These are phyloP conservation scores for Odontesthes bonariensis DNA, from an alignment of 2,113 vertebrate genomes.

Conservation along the genomic window DNA sequence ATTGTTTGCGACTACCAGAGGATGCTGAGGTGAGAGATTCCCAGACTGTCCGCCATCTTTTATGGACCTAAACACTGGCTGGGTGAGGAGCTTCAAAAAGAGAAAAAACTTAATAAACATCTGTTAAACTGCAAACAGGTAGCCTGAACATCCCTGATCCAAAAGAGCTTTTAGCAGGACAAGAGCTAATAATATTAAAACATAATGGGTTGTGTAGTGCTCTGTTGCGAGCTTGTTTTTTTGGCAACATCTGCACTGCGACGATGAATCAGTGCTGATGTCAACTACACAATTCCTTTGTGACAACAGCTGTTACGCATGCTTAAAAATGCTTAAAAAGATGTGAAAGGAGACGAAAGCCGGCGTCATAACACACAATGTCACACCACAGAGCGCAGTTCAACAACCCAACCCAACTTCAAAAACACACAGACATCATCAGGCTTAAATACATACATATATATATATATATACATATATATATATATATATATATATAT, in stretches of 20 bases:
- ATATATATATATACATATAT: no score
- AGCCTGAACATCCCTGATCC: neutral
- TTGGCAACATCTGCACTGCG: neutral
- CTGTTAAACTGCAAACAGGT: slow-evolving; percentile 8
- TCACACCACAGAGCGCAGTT: no score
- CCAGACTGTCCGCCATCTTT: neutral
- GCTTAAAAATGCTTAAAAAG: no score
- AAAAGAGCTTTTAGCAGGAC: neutral
- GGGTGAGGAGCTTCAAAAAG: neutral
- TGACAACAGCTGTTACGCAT: neutral
- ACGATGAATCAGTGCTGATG: neutral
- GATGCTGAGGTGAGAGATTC: slow-evolving; percentile 13
- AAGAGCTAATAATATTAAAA: neutral
- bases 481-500: no score
- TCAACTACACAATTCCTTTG: neutral
- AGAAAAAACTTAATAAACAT: neutral
- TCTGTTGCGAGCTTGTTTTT: neutral
- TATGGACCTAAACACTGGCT: slow-evolving; percentile 6
- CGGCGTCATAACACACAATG: no score
- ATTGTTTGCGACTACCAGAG: slow-evolving; percentile 15
- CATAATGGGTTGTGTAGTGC: neutral
- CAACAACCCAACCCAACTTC: no score
- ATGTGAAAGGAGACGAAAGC: no score
- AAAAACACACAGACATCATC: no score
- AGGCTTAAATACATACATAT: no score